Percentiles rank a stretch among this genome's conserved stretches.
phyloP scores from a whole-genome alignment of 1,140 invertebrate genomes.

The Aphelenchoides fujianensis region DNA sequence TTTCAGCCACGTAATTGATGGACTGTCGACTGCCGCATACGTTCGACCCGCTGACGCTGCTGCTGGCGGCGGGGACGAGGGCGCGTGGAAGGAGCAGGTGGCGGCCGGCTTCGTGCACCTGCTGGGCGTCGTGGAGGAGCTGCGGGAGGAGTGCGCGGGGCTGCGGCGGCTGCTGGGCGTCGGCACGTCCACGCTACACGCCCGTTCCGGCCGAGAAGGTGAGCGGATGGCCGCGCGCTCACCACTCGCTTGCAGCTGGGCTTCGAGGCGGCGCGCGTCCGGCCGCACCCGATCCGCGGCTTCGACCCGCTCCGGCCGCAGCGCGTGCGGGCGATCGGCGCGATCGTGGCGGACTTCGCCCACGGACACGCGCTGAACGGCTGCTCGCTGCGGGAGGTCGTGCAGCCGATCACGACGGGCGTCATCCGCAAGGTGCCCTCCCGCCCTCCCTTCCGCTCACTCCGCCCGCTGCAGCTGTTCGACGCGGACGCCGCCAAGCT shows the following conservation, averaged over 20 bases:
- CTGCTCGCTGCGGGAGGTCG: neutral
- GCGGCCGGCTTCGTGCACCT: neutral
- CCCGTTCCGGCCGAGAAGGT: conserved; percentile 2
- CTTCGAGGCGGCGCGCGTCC: neutral
- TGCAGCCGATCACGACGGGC: conserved; percentile 17
- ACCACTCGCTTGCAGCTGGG: too few species aligned
- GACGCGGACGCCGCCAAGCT: conserved; percentile 3
- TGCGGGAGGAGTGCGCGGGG: neutral
- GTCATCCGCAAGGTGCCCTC: neutral
- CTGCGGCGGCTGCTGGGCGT: neutral
- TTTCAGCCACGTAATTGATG: too few species aligned
- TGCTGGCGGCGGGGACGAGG: neutral
- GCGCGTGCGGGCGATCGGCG: neutral
- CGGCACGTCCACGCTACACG: neutral
- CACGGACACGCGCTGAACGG: conserved; percentile 6
- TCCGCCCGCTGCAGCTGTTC: conserved; percentile 11
- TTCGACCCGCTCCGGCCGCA: conserved; percentile 13
- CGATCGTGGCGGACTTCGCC: conserved; percentile 9
- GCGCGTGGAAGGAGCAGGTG: conserved; percentile 13
- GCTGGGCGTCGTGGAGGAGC: neutral
- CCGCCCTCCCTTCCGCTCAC: neutral
- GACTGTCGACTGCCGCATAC: neutral
- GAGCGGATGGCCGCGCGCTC: too few species aligned
- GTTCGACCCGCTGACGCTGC: neutral
- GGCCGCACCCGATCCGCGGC: neutral